Evolutionary conservation across 2,797 vertebrate genomes (phyloP), one percentile per base, ranked within the genome.

Genomic region (Lycodopsis pacificus): DNA sequence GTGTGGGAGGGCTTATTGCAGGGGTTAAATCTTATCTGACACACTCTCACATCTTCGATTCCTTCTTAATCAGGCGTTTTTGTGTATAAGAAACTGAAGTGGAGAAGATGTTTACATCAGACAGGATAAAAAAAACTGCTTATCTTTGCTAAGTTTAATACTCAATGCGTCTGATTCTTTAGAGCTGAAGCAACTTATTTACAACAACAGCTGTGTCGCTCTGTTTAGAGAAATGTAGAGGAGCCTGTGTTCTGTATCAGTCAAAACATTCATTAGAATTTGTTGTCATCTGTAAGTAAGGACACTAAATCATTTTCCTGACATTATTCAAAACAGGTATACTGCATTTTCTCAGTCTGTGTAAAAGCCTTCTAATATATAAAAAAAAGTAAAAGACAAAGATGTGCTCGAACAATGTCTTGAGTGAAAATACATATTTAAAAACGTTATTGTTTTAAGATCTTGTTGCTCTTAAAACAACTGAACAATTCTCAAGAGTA

Each of bases 51-150:
- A 32, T 85, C 42, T 80, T 71, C 67, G 36, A 71, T 73, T 86
- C 67, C 22, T 62, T 81, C 70, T 80, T 81, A 79, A 73, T 83
- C 49, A 2, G 36, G 65, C 70, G 80, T 67, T 85, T 89, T 84
- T 71, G 46, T 22, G 1, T 32, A 34, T 77, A 68, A 19, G 36
- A 70, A 4, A 70, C 61, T 76, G 56, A 80, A 77, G 71, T 69
- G 67, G 64, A 69, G 70, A 72, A 59, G 10, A 1, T 34, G 53
- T 83, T 86, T 83, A 79, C 59, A 73, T 71, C 46, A 77, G 53
- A 27, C 46, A 22, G 70, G 4, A 32, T 77, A 68, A 15, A 70
- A 83, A 30, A 82, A 84, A 73, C 42, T 14, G 27, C 22, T 65
- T 53, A 6, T 73, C 30, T 69, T 71, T 78, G 54, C 53, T 77